These are phyloP conservation scores for Cichlasoma orientale DNA, from an alignment of 2,797 vertebrate species.

Conservation along the genomic window DNA sequence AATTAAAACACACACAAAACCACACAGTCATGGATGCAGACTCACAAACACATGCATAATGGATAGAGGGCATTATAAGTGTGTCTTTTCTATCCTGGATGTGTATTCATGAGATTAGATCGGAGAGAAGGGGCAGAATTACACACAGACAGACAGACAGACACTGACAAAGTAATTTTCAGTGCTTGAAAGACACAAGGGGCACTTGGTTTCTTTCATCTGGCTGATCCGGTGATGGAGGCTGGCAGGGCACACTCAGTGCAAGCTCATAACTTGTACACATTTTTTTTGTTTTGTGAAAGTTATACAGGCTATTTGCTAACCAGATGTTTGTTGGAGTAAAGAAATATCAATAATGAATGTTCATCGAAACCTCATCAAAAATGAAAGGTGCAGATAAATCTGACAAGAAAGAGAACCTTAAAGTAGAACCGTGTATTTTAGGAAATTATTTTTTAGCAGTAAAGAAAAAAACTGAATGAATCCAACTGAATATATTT, in stretches of 20 bases:
- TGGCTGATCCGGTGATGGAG: conserved; percentile 4
- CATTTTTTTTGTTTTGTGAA: neutral
- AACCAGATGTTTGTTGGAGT: neutral
- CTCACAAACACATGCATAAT: conserved; percentile 65
- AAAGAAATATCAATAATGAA: neutral
- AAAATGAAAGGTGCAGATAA: neutral
- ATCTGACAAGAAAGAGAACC: neutral
- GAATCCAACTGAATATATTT: too few species aligned
- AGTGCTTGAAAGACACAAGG: conserved; percentile 34
- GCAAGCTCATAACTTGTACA: neutral
- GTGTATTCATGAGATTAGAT: conserved; percentile 65
- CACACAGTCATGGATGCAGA: conserved; percentile 12
- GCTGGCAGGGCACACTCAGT: neutral
- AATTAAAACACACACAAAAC: conserved; percentile 43
- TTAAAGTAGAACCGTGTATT: too few species aligned
- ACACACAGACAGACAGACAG: conserved; percentile 17
- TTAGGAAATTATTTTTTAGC: neutral
- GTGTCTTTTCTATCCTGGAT: conserved; percentile 51
- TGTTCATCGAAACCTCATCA: neutral
- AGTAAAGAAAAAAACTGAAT: too few species aligned
- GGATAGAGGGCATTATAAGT: conserved; percentile 54
- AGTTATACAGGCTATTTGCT: neutral
- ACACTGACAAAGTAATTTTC: conserved; percentile 19
- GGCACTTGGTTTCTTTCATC: conserved; percentile 41
- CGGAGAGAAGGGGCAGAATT: conserved; percentile 46